Conservation (phyloP, 1,140 invertebrate species). For the Drosophila watanabei region DNA sequence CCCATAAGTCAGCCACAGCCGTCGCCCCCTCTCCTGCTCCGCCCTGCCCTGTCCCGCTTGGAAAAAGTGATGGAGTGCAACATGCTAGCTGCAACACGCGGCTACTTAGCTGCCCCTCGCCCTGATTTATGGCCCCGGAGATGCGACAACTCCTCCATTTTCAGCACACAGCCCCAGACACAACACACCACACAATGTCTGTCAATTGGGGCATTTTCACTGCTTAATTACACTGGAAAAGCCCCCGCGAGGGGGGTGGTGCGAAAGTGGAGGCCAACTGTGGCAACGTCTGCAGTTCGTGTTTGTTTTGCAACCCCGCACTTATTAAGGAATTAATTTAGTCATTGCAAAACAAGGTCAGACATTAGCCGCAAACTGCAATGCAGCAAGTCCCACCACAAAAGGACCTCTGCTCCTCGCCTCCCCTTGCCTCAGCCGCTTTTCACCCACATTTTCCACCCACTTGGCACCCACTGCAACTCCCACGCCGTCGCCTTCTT, state of each 20-base stretch:
- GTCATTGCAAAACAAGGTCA: constrained; percentile 84
- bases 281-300: constrained; percentile 72
- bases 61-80: constrained; percentile 50
- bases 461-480: constrained; percentile 20
- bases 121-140: constrained; percentile 72
- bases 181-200: constrained; percentile 65
- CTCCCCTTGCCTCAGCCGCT: neutral
- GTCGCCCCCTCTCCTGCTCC: neutral
- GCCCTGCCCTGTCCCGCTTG: neutral
- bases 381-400: constrained; percentile 68
- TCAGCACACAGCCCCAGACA: constrained; percentile 21
- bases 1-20: constrained; percentile 68
- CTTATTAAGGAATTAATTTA: constrained; percentile 85
- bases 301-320: constrained; percentile 59
- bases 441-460: constrained; percentile 7
- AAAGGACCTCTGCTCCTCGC: neutral
- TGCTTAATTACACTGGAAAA: constrained; percentile 65
- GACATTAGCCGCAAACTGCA: constrained; percentile 84
- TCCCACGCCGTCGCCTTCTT: constrained; percentile 59
- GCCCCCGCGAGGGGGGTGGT: neutral
- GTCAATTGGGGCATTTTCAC: constrained; percentile 76
- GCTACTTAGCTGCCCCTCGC: constrained; percentile 64
- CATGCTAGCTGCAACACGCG: constrained; percentile 66
- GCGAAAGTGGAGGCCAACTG: neutral
- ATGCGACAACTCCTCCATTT: constrained; percentile 59